Evolutionary conservation across 2,888 invertebrate genomes (phyloP).

Genomic region (Sclerodermus sp.): DNA sequence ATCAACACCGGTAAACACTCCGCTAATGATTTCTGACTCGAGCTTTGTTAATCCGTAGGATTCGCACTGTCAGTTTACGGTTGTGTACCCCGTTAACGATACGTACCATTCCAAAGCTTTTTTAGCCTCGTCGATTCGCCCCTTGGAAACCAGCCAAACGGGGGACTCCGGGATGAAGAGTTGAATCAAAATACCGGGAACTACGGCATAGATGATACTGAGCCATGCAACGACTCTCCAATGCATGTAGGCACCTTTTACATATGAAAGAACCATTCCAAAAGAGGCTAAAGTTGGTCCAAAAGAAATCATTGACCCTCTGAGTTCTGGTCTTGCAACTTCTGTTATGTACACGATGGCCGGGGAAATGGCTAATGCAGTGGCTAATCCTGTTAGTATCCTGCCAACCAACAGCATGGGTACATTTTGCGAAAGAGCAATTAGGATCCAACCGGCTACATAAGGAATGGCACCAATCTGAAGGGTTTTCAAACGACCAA

Average conservation of each 20-base stretch:
- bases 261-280: conserved; percentile 64
- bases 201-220: conserved; percentile 59
- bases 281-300: conserved; percentile 65
- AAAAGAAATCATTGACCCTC: conserved; percentile 64
- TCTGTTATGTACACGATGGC: conserved; percentile 67
- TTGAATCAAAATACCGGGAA: conserved; percentile 59
- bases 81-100: no score
- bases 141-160: conserved; percentile 64
- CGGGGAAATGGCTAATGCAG: conserved; percentile 64
- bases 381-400: conserved; percentile 62
- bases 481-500: conserved; percentile 63
- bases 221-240: conserved; percentile 65
- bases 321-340: conserved; percentile 63
- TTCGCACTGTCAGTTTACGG: no score
- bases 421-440: conserved; percentile 60
- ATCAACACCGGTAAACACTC: no score
- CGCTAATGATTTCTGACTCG: no score
- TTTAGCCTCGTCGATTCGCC: conserved; percentile 61
- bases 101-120: conserved; percentile 60
- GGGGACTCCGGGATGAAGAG: conserved; percentile 65
- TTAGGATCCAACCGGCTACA: conserved; percentile 62
- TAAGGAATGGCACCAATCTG: conserved; percentile 63
- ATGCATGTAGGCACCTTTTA: conserved; percentile 60
- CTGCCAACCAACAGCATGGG: conserved; percentile 61
- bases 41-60: no score